Evolutionary conservation across 1,140 invertebrate genomes (phyloP).

Genomic region (Acyrthosiphon pisum): DNA sequence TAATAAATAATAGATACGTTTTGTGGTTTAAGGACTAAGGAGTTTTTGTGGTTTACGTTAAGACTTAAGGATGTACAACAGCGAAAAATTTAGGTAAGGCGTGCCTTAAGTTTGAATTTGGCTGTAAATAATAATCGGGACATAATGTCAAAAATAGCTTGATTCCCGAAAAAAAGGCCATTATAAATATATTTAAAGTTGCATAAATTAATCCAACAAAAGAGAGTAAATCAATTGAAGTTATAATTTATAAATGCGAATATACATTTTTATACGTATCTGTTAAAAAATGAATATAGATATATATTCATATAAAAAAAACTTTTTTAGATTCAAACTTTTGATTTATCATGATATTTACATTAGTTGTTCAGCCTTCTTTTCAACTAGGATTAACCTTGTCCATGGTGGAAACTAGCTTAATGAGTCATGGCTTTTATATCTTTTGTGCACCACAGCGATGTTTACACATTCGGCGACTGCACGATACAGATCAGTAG

Average conservation of each 20-base stretch:
- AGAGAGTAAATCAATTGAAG: background rate
- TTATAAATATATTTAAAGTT: background rate
- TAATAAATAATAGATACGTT: background rate
- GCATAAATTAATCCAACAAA: background rate
- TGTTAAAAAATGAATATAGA: background rate
- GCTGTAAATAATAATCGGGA: background rate
- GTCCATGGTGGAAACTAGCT: conserved; percentile 1
- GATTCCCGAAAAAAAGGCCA: background rate
- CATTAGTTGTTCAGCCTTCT: background rate
- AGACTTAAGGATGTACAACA: background rate
- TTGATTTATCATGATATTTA: conserved; percentile 4
- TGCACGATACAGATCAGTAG: background rate
- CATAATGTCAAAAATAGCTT: background rate
- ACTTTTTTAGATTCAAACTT: background rate
- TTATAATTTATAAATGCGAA: background rate
- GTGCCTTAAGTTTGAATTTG: background rate
- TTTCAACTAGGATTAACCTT: conserved; percentile 30
- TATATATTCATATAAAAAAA: background rate
- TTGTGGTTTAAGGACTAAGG: background rate
- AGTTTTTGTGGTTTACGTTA: background rate
- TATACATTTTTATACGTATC: background rate
- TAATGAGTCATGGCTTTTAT: background rate
- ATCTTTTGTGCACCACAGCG: conserved; percentile 4
- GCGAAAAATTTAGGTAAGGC: background rate
- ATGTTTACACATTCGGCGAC: background rate